Evolutionary conservation across 2,888 invertebrate genomes (phyloP), one percentile per base, ranked within the genome.

Genomic region (Bellardia bayeri): DNA sequence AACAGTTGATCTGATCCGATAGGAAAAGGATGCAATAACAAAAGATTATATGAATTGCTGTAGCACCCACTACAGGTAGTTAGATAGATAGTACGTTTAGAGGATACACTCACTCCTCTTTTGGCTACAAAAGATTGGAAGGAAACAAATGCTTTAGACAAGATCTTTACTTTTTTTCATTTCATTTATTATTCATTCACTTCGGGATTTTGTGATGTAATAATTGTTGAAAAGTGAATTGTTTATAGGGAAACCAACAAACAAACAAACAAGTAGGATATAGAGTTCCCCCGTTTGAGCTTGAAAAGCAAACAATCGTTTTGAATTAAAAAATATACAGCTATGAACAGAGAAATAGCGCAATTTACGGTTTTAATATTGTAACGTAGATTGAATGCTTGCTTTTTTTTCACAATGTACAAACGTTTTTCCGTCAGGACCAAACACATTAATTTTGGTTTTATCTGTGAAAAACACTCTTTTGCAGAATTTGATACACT

Each of bases 51-150:
- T 49, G 68, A 78, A 80, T 82, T 82, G 78, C 42, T 71, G 74
- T 69, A 82, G 87, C 87, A 87, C 87, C 87, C 87, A 87, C 74
- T 78, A 76, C 72, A 78, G 81, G 76, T 76, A 87, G 42, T 40
- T 81, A 45, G 37, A 58, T 30, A 49, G 13, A n/a, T 84, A 61
- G 6, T 33, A n/a, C 30, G 49, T 13, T 54, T 71, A 14, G 23
- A 30, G 13, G 16, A 33, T 23, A 74, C 13, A 79, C n/a, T 74
- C 13, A 79, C n/a, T 74, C 45, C 42, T 64, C 2, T 11, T 11
- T 0, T 16, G 0, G 14, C 64, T 56, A 63, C 51, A 72, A 82
- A 72, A 58, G 56, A 56, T n/a, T 79, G 75, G 11, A 74, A 81
- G 82, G 85, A 85, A 85, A 87, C 78, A 84, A 74, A 74, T 82